A percentile compares a stretch with the other conserved stretches of the same genome.
Evolutionary conservation across 2,113 vertebrate genomes (phyloP).

Genomic region (Nasalis larvatus): DNA sequence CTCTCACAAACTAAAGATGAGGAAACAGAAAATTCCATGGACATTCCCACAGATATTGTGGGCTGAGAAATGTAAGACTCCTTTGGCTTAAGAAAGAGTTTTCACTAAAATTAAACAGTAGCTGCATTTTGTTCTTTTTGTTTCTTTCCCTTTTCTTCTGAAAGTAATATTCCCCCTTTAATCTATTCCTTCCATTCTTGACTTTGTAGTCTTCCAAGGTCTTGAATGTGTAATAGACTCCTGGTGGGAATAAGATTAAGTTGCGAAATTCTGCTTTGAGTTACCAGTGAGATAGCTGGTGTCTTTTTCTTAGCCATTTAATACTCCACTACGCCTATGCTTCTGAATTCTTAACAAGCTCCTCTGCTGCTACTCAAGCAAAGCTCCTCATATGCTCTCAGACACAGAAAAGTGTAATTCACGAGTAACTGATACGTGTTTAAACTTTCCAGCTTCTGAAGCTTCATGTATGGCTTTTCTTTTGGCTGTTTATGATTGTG

Average conservation of each 20-base stretch:
- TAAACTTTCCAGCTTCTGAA: not conserved
- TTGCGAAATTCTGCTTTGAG: not conserved
- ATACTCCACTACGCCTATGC: not conserved
- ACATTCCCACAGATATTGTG: not conserved
- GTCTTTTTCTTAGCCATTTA: not conserved
- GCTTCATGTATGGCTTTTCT: not conserved
- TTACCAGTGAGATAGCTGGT: not conserved
- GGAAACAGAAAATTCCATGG: not conserved
- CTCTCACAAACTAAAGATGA: not conserved
- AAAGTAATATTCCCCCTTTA: not conserved
- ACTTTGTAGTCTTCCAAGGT: not conserved
- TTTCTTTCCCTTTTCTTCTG: not conserved
- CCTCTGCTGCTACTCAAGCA: not conserved
- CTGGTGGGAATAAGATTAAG: not conserved
- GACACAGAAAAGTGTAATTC: not conserved
- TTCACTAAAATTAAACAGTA: not conserved
- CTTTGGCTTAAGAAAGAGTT: not conserved
- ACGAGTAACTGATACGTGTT: not conserved
- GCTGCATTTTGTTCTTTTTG: not conserved
- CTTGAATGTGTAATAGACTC: not conserved
- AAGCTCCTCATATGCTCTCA: not conserved
- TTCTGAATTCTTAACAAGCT: not conserved
- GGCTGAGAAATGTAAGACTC: not conserved
- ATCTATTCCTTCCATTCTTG: not conserved
- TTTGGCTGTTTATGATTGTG: not conserved